Base-by-base conservation (phyloP, 2,888 invertebrate species). In the Pharmacophagus antenor region DNA sequence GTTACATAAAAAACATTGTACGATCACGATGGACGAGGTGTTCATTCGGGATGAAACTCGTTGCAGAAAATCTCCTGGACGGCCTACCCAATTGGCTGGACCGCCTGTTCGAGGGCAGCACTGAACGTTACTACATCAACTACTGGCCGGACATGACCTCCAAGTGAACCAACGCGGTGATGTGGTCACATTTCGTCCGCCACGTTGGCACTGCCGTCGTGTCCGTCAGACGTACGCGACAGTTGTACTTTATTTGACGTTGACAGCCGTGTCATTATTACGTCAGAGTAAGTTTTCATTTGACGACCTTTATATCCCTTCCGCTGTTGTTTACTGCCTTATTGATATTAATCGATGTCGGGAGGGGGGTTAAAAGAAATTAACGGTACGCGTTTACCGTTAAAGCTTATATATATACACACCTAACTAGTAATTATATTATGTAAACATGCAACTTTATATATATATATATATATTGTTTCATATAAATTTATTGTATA, bases 81-180 rank as follows among this genome's bases (percentile, higher is more conserved):
- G 98, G 98, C 0, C 92, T 99, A 58, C 95, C 97, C 57, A 97
- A 97, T 87, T 99, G 99, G 99, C 89, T 99, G 75, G 99, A 99
- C 84, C 94, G 98, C 22, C 91, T 99, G 66, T 98, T 99, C 80
- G 99, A 99, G 83, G 99, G 99, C 65, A 95, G 96, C 65, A 97
- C 99, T 6, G 96, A 97, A 81, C 95, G 98, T 70, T 99, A 98
- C 89, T 96, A 97, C 85, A 94, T 99, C 71, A 97, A 98, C 85
- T 98, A 98, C 86, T 99, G 99, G 99, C 99, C 99, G n/a, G 97
- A 97, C 78, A 97, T 97, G 92, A 95, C 95, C 67, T 94, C 95
- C 76, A 96, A 96, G 88, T 96, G 94, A 88, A 67, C 12, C 22
- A 2, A n/a, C 15, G 42, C 52, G 48, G 41, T 23, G 22, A 37